Conservation (phyloP, 1,140 invertebrate species). For the Papilio dardanus region DNA sequence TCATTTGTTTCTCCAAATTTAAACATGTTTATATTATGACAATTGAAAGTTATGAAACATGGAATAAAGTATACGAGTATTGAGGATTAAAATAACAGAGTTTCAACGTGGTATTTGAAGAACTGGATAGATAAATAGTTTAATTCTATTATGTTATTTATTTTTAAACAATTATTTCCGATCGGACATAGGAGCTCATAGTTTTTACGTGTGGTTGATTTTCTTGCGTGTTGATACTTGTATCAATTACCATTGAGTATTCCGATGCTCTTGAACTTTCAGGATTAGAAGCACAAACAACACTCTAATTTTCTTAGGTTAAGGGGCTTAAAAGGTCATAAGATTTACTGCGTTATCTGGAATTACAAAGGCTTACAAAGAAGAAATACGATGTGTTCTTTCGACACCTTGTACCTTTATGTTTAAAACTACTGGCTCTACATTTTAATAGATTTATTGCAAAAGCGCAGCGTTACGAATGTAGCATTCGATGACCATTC, state of each 20-base stretch:
- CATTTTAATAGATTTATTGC: conserved; percentile 38
- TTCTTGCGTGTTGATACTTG: background rate
- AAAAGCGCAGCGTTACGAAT: conserved; percentile 55
- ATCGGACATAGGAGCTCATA: too few species aligned
- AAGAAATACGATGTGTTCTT: background rate
- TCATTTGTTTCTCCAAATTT: conserved; percentile 21
- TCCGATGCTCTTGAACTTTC: too few species aligned
- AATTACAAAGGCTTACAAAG: background rate
- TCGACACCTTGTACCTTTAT: conserved; percentile 1
- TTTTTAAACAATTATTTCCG: background rate
- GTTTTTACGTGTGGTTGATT: background rate
- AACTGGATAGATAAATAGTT: too few species aligned
- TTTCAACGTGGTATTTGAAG: too few species aligned
- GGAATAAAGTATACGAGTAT: background rate
- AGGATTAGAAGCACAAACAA: background rate
- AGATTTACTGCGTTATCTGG: background rate
- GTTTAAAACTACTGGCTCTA: background rate
- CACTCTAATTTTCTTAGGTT: background rate
- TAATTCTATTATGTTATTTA: too few species aligned
- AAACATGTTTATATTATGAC: conserved; percentile 28
- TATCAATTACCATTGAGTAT: too few species aligned
- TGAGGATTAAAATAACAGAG: background rate
- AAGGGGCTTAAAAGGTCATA: background rate
- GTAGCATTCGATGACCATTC: conserved; percentile 71
- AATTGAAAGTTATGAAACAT: conserved; percentile 14